These are phyloP conservation scores for Dastarcus helophoroides DNA, from an alignment of 2,888 invertebrate species.

Conservation along the genomic window DNA sequence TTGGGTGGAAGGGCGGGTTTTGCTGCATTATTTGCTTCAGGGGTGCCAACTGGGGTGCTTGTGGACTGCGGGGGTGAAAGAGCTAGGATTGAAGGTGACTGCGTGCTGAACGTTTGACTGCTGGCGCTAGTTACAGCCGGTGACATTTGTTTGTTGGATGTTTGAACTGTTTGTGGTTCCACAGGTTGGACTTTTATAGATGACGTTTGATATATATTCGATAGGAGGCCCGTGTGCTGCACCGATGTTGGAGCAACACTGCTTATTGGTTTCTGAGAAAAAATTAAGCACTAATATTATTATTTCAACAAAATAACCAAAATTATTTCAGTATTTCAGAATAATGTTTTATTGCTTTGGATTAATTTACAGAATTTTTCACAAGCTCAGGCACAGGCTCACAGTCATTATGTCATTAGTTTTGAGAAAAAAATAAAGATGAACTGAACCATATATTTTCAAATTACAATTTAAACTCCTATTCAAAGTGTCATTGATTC, in stretches of 20 bases:
- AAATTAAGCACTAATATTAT: no score
- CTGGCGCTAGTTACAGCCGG: slow-evolving; percentile 12
- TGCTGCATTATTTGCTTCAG: slow-evolving; percentile 42
- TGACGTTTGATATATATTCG: slow-evolving; percentile 69
- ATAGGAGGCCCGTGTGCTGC: slow-evolving; percentile 55
- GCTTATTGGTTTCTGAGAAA: slow-evolving; percentile 67
- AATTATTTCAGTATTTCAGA: no score
- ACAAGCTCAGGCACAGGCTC: no score
- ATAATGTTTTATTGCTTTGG: no score
- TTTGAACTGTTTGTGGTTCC: slow-evolving; percentile 58
- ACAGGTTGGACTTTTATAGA: slow-evolving; percentile 73
- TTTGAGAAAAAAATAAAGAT: no score
- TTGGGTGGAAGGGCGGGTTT: slow-evolving; percentile 78
- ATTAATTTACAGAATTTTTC: no score
- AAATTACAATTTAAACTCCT: no score
- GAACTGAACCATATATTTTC: no score
- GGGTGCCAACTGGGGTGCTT: slow-evolving; percentile 46
- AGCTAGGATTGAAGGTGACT: slow-evolving; percentile 20
- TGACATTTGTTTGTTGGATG: slow-evolving; percentile 34
- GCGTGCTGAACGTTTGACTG: slow-evolving; percentile 17
- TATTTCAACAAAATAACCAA: no score
- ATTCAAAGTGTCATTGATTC: no score
- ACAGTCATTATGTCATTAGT: no score
- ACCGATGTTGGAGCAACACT: slow-evolving; percentile 74
- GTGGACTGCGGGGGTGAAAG: slow-evolving; percentile 51